phyloP scores from a whole-genome alignment of 2,113 vertebrate genomes.

The Tragelaphus scriptus region DNA sequence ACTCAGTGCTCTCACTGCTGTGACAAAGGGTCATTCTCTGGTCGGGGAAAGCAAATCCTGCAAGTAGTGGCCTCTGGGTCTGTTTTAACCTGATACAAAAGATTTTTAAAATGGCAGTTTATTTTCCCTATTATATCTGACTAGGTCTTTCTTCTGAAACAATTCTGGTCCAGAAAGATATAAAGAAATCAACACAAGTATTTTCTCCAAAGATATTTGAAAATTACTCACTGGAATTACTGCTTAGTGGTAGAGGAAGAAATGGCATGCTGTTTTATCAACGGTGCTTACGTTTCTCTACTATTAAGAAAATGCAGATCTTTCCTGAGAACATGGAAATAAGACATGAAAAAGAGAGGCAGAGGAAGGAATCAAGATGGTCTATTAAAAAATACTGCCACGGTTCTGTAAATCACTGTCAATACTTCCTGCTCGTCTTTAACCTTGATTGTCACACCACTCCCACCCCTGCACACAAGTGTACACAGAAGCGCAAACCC shows the following conservation, averaged over 20 bases:
- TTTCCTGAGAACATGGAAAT: background rate
- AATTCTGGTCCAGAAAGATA: background rate
- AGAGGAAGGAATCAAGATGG: background rate
- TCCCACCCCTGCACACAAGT: accelerated
- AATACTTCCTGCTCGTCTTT: background rate
- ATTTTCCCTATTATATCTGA: background rate
- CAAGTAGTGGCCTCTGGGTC: background rate
- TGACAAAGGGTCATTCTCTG: background rate
- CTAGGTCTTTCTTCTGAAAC: background rate
- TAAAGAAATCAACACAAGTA: background rate
- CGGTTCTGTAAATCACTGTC: background rate
- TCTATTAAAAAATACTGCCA: background rate
- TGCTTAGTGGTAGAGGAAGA: background rate
- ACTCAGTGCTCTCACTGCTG: background rate
- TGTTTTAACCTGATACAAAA: background rate
- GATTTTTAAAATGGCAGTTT: background rate
- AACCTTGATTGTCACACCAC: background rate
- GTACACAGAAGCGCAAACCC: background rate
- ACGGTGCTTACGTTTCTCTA: background rate
- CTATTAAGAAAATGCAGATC: background rate
- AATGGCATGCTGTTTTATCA: background rate
- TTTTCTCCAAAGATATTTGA: background rate
- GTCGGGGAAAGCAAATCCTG: accelerated
- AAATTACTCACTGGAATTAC: background rate
- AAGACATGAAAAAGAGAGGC: background rate